Evolutionary conservation across 2,113 vertebrate species (phyloP).

Genomic region (Carettochelys insculpta): DNA sequence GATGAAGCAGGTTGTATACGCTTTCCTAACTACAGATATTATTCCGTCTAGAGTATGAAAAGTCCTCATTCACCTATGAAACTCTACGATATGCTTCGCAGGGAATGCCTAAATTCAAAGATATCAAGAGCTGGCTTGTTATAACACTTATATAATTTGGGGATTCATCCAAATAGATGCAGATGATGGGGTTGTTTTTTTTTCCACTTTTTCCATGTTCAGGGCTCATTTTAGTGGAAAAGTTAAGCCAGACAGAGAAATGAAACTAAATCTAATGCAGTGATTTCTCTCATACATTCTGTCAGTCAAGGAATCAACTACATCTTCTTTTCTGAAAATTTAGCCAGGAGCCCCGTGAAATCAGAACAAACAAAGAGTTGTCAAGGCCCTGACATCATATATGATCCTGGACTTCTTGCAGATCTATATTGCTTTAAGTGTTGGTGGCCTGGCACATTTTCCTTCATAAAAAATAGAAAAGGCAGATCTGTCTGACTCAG

Average conservation of each 20-base stretch:
- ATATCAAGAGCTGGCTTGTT: background rate
- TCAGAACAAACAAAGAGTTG: background rate
- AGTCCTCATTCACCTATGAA: too few species aligned
- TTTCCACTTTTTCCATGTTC: background rate
- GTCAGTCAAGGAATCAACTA: background rate
- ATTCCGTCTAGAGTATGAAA: background rate
- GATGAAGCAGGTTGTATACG: background rate
- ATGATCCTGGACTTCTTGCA: background rate
- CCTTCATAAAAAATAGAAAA: background rate
- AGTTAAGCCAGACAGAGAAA: background rate
- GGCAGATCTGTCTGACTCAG: background rate
- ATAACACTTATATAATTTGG: background rate
- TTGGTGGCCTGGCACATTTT: background rate
- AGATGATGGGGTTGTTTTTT: fast-evolving
- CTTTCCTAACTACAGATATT: background rate
- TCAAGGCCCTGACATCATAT: background rate
- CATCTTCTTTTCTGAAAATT: background rate
- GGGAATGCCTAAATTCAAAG: background rate
- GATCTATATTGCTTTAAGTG: background rate
- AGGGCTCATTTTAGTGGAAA: background rate
- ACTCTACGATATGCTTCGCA: background rate
- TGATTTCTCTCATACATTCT: background rate
- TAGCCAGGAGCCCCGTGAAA: background rate
- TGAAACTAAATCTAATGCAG: background rate
- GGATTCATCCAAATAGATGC: background rate